These are phyloP conservation scores for Ciconia boyciana DNA, from an alignment of 2,113 vertebrate species.

Conservation along the genomic window DNA sequence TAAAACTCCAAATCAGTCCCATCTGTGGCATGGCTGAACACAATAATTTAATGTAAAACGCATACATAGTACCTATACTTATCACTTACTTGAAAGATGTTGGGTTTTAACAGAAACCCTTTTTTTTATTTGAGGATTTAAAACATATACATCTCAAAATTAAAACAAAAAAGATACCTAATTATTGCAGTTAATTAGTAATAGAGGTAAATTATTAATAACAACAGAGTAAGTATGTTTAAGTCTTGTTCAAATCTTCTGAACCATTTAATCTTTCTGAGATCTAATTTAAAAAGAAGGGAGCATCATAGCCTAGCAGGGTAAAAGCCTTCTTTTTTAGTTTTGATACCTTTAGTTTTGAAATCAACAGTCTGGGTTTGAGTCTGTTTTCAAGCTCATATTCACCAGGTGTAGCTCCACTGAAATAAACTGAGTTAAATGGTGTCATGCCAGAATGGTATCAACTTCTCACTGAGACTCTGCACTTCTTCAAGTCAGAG, in stretches of 20 bases:
- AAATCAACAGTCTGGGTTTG: not conserved
- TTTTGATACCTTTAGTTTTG: not conserved
- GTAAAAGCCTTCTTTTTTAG: not conserved
- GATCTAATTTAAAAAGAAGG: conserved; percentile 1
- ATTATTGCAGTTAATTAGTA: not conserved
- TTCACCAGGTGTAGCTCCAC: not conserved
- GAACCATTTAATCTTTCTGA: not conserved
- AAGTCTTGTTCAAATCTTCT: not conserved
- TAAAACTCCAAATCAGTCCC: conserved; percentile 60
- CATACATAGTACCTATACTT: not conserved
- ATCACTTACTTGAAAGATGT: not conserved
- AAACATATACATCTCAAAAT: not conserved
- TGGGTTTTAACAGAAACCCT: not conserved
- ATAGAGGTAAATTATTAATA: not conserved
- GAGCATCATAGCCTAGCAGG: not conserved
- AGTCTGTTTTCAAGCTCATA: not conserved
- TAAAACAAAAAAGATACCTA: not conserved
- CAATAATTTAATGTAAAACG: conserved; percentile 46
- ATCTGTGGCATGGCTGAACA: conserved; percentile 45
- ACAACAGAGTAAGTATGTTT: not conserved
- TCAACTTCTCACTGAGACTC: not conserved
- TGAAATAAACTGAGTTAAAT: not conserved
- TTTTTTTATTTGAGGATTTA: not conserved
- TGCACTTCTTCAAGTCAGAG: not conserved
- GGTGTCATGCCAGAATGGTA: not conserved